Evolutionary conservation across 2,888 invertebrate species (phyloP).

Genomic region (Pandemis corylana): DNA sequence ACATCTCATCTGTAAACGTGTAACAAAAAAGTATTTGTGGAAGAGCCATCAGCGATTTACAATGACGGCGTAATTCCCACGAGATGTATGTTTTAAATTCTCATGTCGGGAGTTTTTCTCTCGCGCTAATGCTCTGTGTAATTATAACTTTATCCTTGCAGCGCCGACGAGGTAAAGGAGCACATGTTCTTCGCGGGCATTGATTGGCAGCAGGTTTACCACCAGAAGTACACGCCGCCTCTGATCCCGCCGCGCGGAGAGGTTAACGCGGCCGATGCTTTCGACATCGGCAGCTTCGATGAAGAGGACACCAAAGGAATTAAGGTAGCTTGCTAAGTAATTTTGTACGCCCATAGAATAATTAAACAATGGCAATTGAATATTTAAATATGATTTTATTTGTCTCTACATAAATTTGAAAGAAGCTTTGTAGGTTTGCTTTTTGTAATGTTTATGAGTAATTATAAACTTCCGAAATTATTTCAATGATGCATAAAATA

Average conservation of each 20-base stretch:
- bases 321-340: conserved; percentile 85
- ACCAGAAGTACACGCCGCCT: conserved; percentile 99
- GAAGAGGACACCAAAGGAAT: conserved; percentile 99
- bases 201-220: conserved; percentile 99
- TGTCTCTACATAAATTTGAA: neutral
- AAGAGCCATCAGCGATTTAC: conserved; percentile 18
- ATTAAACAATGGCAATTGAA: neutral
- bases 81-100: conserved; percentile 22
- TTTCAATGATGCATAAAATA: neutral
- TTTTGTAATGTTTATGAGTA: no score
- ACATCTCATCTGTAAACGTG: conserved; percentile 2
- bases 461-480: no score
- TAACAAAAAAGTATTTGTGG: neutral
- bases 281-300: conserved; percentile 99
- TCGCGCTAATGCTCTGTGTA: neutral
- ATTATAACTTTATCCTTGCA: conserved; percentile 64
- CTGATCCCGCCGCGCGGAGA: conserved; percentile 99
- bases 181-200: conserved; percentile 99
- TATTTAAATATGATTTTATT: no score
- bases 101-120: conserved; percentile 25
- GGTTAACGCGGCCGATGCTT: conserved; percentile 99
- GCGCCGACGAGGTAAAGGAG: conserved; percentile 98
- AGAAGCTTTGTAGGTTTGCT: no score
- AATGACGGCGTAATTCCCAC: conserved; percentile 34
- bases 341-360: neutral